Percentiles rank a stretch among this genome's conserved stretches.
phyloP scores from a whole-genome alignment of 1,140 invertebrate species.

The Cydia fagiglandana region DNA sequence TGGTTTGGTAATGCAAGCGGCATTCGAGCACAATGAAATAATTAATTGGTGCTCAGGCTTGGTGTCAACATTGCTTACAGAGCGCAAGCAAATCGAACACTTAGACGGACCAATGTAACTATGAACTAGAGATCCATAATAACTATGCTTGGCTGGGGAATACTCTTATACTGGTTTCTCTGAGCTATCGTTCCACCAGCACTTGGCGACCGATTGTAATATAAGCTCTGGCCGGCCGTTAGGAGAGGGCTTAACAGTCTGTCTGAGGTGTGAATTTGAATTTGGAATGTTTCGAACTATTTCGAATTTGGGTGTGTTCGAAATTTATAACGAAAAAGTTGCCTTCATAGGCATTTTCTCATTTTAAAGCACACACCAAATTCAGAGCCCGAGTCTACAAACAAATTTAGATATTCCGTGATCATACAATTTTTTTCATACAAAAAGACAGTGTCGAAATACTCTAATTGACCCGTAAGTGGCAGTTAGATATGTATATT shows the following conservation, averaged over 20 bases:
- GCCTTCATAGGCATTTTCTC: neutral
- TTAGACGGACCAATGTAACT: neutral
- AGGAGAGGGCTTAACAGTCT: slow-evolving; percentile 16
- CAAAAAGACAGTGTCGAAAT: too few species aligned
- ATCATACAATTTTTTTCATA: too few species aligned
- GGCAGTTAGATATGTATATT: too few species aligned
- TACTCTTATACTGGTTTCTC: neutral
- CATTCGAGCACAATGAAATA: slow-evolving; percentile 72
- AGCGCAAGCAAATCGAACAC: neutral
- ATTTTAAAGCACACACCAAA: neutral
- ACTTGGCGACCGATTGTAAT: neutral
- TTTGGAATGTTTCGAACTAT: slow-evolving; percentile 31
- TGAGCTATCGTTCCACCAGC: neutral
- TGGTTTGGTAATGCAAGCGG: slow-evolving; percentile 12
- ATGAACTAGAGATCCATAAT: neutral
- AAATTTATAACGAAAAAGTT: neutral
- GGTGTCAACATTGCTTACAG: neutral
- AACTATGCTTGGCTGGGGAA: neutral
- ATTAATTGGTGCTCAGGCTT: slow-evolving; percentile 73
- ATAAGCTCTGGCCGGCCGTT: neutral
- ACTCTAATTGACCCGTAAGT: too few species aligned
- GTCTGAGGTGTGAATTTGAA: slow-evolving; percentile 24
- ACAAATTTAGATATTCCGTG: too few species aligned
- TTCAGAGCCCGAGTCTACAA: too few species aligned
- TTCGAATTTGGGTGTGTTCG: slow-evolving; percentile 26